Base-by-base conservation (phyloP, 2,797 vertebrate genomes). In the Lophotriccus pileatus region DNA sequence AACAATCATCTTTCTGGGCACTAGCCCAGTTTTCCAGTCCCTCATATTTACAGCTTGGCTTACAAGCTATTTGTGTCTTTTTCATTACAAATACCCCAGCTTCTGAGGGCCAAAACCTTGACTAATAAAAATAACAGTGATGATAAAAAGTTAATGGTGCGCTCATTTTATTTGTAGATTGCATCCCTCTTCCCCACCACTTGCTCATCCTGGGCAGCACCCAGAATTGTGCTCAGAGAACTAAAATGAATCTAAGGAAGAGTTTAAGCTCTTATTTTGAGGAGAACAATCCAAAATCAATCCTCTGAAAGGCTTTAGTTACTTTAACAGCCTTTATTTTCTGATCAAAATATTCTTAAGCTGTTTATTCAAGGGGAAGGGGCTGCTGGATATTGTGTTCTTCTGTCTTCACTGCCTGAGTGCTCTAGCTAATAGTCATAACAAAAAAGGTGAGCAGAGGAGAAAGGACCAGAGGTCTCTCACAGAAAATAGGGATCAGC, bases 41-140 rank as follows among this genome's bases (percentile, higher is more conserved):
- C 39, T 92, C 23, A 30, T 66, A 80, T 87, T 95, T 90, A 77
- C 44, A 82, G 43, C 11, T 62, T 76, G 67, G 47, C 47, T 89
- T 62, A 44, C 15, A 81, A 74, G 55, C 16, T 89, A 43, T 90
- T 92, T 85, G 72, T 1, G 13, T 25, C 60, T 75, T 87, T 76
- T 75, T 72, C 49, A 43, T 74, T 85, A 70, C 39, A 75, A 89
- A 74, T 80, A 22, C 14, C n/a, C n/a, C 10, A 34, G 36, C 28
- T 90, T 77, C 78, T 64, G 32, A 17, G 39, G 58, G 49, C 62
- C 84, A 85, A 93, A 92, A 58, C 21, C n/a, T 75, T 74, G 80
- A 84, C 58, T 94, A 90, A 88, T 88, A 69, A 91, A 94, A 96
- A 87, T 64, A 92, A 94, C 60, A 93, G 78, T 56, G 41, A 84